Base-by-base conservation (phyloP, 2,113 vertebrate genomes). In the Semnopithecus entellus region DNA sequence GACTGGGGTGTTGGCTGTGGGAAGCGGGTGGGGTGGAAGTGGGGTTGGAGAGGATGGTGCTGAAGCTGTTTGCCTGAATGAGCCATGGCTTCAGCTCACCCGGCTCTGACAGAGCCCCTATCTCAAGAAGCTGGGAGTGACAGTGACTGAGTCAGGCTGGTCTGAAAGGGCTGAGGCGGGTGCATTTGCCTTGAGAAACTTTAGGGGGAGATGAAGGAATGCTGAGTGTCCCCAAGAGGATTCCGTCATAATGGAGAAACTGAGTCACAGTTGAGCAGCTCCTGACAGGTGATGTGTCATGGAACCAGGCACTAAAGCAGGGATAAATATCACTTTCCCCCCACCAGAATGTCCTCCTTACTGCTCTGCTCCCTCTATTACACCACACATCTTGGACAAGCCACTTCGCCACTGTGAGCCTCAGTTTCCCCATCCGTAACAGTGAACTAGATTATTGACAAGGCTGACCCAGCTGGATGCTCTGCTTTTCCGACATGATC, bases 21-120 rank as follows among this genome's bases (percentile, higher is more conserved):
- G 50, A 22, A 6, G 73, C 6, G 52, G 27, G 11, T 1, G 2
- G 50, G 6, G 0, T 9, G 66, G 50, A 78, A 55, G 85, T 2
- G 4, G 14, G 8, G 25, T 0, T 22, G 68, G 48, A 11, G 38
- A 20, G 45, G 5, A 0, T 0, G 1, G n/a, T 3, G 5, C 18
- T 9, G 35, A 43, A 12, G 25, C 12, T 66, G n/a, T 23, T 30
- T 48, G 32, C 40, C 68, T 32, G 30, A 18, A 8, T 6, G 35
- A 35, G 45, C 55, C 18, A 12, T 0, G 45, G 48, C 57, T 38
- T 73, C 38, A 0, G 10, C 20, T 27, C 3, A 1, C 2, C 5
- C 43, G 13, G 25, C 43, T 35, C 45, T 1, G 9, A 50, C 3
- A 1, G 38, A 52, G 79, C 3, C 40, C 32, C 2, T 0, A 1